Conservation (phyloP, 2,113 vertebrate species). For the Opisthocomus hoazin region DNA sequence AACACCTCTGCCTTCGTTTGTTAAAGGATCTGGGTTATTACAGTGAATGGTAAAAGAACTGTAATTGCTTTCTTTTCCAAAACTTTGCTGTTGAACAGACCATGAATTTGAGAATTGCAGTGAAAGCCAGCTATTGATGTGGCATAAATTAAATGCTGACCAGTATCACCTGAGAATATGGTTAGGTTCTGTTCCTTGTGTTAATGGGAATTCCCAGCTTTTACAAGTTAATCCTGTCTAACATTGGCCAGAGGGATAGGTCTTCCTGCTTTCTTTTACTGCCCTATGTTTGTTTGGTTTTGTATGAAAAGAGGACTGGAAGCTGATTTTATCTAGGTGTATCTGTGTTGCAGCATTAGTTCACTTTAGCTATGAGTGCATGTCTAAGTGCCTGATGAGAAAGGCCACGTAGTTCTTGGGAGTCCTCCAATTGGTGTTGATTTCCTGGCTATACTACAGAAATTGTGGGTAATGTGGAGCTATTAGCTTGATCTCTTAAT, state of each 20-base stretch:
- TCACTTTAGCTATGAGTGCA: accelerated
- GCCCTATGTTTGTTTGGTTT: not conserved
- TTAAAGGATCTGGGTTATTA: not conserved
- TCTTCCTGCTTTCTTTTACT: not conserved
- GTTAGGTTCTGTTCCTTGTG: not conserved
- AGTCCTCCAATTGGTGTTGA: not conserved
- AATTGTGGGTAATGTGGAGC: not conserved
- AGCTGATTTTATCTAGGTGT: not conserved
- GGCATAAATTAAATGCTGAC: not conserved
- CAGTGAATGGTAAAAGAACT: not conserved
- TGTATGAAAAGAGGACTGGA: not conserved
- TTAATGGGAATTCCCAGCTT: not conserved
- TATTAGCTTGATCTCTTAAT: not conserved
- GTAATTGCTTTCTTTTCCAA: not conserved
- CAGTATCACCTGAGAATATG: too few species aligned
- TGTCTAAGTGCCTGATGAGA: not conserved
- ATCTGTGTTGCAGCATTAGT: not conserved
- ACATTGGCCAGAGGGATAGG: not conserved
- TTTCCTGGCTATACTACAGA: not conserved
- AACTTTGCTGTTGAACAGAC: not conserved
- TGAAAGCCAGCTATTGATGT: not conserved
- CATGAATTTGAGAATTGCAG: not conserved
- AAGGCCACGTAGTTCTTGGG: not conserved
- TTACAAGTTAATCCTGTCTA: not conserved
- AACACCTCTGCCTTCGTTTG: not conserved